Evolutionary conservation across 1,140 invertebrate genomes (phyloP).

Genomic region (Centruroides sculpturatus): DNA sequence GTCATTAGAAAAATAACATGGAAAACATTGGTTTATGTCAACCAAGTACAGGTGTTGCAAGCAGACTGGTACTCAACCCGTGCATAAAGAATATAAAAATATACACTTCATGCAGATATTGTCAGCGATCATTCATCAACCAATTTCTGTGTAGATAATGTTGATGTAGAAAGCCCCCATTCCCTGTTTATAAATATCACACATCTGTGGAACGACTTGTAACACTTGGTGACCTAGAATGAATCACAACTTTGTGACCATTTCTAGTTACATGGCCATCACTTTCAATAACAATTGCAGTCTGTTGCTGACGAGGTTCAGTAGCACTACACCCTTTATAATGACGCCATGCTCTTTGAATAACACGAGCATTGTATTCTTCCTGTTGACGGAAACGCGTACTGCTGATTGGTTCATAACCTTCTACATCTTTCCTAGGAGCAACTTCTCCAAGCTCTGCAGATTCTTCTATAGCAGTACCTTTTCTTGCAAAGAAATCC

Average conservation of each 20-base stretch:
- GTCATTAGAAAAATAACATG: conserved; percentile 17
- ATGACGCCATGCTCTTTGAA: conserved; percentile 73
- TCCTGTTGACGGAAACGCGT: conserved; percentile 88
- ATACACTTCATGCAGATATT: conserved; percentile 1
- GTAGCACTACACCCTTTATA: conserved; percentile 23
- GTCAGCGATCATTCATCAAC: conserved; percentile 5
- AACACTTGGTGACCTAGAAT: conserved; percentile 63
- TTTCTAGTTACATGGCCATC: conserved; percentile 65
- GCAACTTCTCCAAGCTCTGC: conserved; percentile 47
- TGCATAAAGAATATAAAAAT: conserved; percentile 3
- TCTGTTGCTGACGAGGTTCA: conserved; percentile 31
- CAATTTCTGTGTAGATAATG: conserved; percentile 5
- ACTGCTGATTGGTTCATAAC: conserved; percentile 82
- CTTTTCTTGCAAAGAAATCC: conserved; percentile 90
- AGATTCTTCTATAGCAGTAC: conserved; percentile 30
- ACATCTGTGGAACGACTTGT: conserved; percentile 63
- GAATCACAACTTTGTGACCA: conserved; percentile 75
- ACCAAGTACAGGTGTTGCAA: conserved; percentile 16
- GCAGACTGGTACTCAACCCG: conserved; percentile 10
- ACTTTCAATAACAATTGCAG: conserved; percentile 63
- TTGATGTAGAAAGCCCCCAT: conserved; percentile 3
- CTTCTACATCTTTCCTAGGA: conserved; percentile 57
- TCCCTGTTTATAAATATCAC: conserved; percentile 34
- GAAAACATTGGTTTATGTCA: conserved; percentile 15
- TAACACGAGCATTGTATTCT: conserved; percentile 85